phyloP scores from a whole-genome alignment of 2,113 vertebrate species.

The Gobius niger region DNA sequence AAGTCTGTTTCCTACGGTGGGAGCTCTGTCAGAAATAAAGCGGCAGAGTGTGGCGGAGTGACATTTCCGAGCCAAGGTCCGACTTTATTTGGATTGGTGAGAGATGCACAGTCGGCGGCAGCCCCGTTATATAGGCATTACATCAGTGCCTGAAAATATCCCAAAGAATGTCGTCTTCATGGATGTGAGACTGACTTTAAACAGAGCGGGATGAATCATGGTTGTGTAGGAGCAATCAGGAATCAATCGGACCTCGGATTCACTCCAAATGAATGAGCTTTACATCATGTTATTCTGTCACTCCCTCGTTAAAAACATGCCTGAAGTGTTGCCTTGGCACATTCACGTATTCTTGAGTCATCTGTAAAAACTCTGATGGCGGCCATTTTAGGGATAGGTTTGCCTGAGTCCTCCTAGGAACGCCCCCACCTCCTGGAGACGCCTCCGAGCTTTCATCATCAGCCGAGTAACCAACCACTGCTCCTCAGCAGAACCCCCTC shows the following conservation, averaged over 20 bases:
- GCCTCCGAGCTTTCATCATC: no score
- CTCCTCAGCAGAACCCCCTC: no score
- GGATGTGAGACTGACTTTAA: constrained; percentile 26
- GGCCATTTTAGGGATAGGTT: no score
- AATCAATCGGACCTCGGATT: constrained; percentile 4
- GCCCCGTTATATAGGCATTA: constrained; percentile 4
- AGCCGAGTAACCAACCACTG: no score
- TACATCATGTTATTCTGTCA: no score
- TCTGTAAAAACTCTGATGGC: no score
- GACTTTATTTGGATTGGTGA: neutral
- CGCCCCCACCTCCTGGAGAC: no score
- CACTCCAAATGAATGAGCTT: neutral
- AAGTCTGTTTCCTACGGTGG: constrained; percentile 4
- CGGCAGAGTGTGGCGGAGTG: neutral
- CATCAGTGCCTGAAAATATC: constrained; percentile 18
- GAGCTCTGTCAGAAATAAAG: neutral
- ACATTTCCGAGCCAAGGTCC: constrained; percentile 4
- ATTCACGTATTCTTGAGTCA: no score
- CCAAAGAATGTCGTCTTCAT: constrained; percentile 7
- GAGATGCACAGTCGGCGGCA: constrained; percentile 5
- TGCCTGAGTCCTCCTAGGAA: no score
- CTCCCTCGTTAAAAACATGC: no score
- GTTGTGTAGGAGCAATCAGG: constrained; percentile 35
- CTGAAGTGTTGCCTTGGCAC: no score
- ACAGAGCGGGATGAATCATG: constrained; percentile 14